Base-by-base conservation (phyloP, 2,113 vertebrate species). In the Sigmodon hispidus region DNA sequence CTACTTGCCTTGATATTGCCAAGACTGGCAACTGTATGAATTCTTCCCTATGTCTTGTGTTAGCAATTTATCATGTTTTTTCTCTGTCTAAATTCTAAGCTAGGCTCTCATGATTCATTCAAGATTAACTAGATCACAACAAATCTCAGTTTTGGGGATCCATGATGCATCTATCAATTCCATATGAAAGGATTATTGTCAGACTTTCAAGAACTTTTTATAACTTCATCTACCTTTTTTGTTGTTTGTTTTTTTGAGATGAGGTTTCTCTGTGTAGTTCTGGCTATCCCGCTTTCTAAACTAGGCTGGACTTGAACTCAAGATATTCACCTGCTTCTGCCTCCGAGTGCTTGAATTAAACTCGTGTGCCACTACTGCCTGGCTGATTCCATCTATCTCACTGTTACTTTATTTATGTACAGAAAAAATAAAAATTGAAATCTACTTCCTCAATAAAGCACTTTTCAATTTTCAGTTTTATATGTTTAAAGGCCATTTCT, bases 181-280 rank as follows among this genome's bases (percentile, higher is more conserved):
- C 69, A 84, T 50, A 90, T 19, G 50, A 85, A 94, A 94, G 7
- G 4, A 67, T 6, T 36, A 79, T 69, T 26, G 22, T 89, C 13
- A 91, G 52, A 87, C 9, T 69, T 91, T 69, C 22, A 50, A 90
- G 91, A 93, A 48, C 22, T 80, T 93, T 93, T 79, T 36, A 63
- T 85, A 90, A 84, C 48, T 69, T 84, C 31, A 89, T 12, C 45
- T 94, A 72, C 34, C 31, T 88, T 84, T 26, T 72, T 40, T 57
- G 15, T 21, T n/a, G n/a, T 70, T 70, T 36, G 67, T n/a, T 70
- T 40, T 24, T 19, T 70, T 72, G n/a, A 72, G n/a, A 22, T 19
- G 22, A 36, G 36, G n/a, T 21, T 72, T 40, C 69, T 40, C n/a
- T 72, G 3, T 72, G n/a, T 72, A 40, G 17, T 19, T 36, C 69